These are phyloP conservation scores for Rhinoptilus africanus DNA, from an alignment of 2,113 vertebrate species.

Conservation along the genomic window DNA sequence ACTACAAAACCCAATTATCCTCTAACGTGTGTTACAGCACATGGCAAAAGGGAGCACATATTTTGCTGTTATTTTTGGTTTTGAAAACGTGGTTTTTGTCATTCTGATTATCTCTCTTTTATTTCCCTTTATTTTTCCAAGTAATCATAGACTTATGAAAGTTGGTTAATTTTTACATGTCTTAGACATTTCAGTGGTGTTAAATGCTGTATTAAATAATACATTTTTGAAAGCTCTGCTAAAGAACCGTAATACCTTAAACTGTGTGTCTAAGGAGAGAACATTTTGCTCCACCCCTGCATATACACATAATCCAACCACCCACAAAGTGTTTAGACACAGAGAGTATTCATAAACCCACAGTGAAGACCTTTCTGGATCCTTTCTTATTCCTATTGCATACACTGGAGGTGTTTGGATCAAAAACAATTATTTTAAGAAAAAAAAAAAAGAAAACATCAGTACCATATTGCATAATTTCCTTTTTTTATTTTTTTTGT, in stretches of 20 bases:
- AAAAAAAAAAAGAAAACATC: background rate
- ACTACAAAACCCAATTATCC: background rate
- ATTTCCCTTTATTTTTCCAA: background rate
- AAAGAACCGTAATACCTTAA: background rate
- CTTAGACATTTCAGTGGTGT: background rate
- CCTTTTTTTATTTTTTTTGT: background rate
- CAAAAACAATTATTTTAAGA: background rate
- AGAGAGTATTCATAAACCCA: background rate
- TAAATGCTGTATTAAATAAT: background rate
- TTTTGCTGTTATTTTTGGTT: background rate
- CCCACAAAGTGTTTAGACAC: background rate
- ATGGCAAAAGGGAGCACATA: background rate
- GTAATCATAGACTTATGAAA: background rate
- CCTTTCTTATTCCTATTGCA: background rate
- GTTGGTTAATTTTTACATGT: background rate
- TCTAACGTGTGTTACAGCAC: background rate
- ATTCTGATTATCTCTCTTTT: background rate
- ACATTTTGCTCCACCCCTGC: background rate
- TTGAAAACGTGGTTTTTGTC: rapidly evolving
- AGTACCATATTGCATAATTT: background rate
- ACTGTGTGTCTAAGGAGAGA: background rate
- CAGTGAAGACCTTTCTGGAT: background rate
- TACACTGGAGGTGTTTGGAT: background rate
- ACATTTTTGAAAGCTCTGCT: background rate
- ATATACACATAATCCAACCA: background rate